Conservation (phyloP, 2,888 invertebrate genomes). For the Acanthoscelides obtectus region DNA sequence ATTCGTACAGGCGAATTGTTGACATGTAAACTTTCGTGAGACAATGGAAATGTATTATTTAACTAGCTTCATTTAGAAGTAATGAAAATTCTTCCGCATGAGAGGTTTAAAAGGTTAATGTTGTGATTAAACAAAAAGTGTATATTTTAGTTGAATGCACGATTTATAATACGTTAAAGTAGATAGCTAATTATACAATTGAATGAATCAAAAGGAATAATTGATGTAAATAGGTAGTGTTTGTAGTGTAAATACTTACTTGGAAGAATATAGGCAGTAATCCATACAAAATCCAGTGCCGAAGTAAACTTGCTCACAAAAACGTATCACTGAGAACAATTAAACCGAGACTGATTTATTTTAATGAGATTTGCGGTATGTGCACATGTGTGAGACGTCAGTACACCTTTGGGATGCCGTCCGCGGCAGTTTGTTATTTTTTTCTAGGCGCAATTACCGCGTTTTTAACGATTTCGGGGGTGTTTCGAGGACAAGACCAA, state of each 20-base stretch:
- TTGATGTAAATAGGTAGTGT: not conserved
- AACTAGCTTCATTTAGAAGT: not conserved
- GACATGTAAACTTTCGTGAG: not conserved
- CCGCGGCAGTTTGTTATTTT: constrained; percentile 27
- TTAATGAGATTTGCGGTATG: constrained; percentile 27
- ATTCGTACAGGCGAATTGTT: not conserved
- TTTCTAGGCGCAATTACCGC: constrained; percentile 32
- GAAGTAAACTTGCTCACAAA: constrained; percentile 34
- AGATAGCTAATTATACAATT: not conserved
- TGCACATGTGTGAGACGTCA: constrained; percentile 40
- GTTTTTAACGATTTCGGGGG: constrained; percentile 36
- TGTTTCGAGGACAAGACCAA: constrained; percentile 44
- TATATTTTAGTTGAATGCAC: not conserved
- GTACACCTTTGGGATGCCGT: constrained; percentile 36
- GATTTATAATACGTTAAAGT: not conserved
- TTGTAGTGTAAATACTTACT: not conserved
- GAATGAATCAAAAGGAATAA: not conserved
- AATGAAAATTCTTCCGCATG: not conserved
- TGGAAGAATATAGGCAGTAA: constrained; percentile 11
- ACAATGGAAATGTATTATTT: not conserved
- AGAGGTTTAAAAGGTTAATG: not conserved
- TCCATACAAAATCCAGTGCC: constrained; percentile 15
- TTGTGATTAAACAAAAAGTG: not conserved
- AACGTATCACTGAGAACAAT: constrained; percentile 41
- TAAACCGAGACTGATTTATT: constrained; percentile 28